phyloP scores from a whole-genome alignment of 2,113 vertebrate genomes.

The Myotis davidii region DNA sequence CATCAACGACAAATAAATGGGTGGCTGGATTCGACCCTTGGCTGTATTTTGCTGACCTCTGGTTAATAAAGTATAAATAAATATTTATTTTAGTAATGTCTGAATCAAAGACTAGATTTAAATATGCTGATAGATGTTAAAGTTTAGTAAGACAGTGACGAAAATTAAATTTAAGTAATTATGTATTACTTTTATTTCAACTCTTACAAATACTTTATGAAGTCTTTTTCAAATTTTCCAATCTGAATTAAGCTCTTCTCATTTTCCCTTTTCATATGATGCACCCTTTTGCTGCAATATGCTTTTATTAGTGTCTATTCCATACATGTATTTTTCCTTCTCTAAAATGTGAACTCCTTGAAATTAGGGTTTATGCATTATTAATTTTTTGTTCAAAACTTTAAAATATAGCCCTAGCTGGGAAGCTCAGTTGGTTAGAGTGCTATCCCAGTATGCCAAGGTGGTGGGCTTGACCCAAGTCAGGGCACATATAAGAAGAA shows the following conservation, averaged over 20 bases:
- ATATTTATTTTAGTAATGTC: neutral
- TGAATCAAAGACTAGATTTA: neutral
- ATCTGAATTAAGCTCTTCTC: neutral
- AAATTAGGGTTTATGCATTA: neutral
- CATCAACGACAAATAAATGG: neutral
- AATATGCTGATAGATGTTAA: neutral
- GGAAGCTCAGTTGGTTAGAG: too few species aligned
- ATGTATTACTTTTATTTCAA: neutral
- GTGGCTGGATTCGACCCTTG: neutral
- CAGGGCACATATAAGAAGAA: too few species aligned
- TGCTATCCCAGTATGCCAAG: too few species aligned
- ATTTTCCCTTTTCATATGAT: neutral
- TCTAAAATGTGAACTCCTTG: neutral
- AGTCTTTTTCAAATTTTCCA: neutral
- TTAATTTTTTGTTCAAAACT: neutral
- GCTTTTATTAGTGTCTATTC: neutral
- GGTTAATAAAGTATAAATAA: constrained; percentile 7
- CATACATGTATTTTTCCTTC: neutral
- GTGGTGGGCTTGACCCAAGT: too few species aligned
- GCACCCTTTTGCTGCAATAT: neutral
- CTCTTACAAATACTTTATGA: neutral
- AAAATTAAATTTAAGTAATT: neutral
- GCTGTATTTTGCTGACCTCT: neutral
- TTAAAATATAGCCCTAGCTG: neutral
- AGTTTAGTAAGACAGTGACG: neutral